Evolutionary conservation across 2,888 invertebrate genomes (phyloP), one percentile per base, ranked within the genome.

Genomic region (Shargacucullia verbasci): DNA sequence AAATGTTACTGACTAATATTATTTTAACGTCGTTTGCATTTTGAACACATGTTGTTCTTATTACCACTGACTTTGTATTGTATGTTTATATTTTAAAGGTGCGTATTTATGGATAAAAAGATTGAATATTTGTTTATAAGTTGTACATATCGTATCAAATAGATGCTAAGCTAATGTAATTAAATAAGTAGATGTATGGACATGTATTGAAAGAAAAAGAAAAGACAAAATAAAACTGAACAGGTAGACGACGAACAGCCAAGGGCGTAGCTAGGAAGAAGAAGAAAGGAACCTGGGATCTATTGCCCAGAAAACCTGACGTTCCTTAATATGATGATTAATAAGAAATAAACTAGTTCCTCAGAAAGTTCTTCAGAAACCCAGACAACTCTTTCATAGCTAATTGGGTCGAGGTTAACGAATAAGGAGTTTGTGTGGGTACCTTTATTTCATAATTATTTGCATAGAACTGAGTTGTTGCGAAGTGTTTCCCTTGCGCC

Each of bases 141-240:
- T 70, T 86, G 86, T 84, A 86, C 48, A 85, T 83, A 85, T 80
- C 73, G 76, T 34, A 25, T 54, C 46, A 63, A 45, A 48, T 64
- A 67, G 39, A 50, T 57, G 12, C 31, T 73, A 61, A 54, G 48
- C 43, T 62, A 68, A 48, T 25, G 15, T 38, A 37, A 48, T 11
- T 38, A n/a, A 14, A 37, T 15, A 9, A 29, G 20, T 35, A 35
- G 4, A 7, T 27, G 2, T 12, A 13, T 14, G 13, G 5, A 31
- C 12, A 11, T 25, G 10, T 15, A 33, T 27, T 27, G 27, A 12
- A 40, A 8, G 27, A 10, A n/a, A n/a, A n/a, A n/a, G n/a, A n/a
- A n/a, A n/a, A n/a, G n/a, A n/a, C n/a, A n/a, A 25, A n/a, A 40
- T 2, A 31, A 4, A 20, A n/a, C 10, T 4, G 7, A 35, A 4